Base-by-base conservation (phyloP, 2,113 vertebrate genomes). In the Callorhinus ursinus region DNA sequence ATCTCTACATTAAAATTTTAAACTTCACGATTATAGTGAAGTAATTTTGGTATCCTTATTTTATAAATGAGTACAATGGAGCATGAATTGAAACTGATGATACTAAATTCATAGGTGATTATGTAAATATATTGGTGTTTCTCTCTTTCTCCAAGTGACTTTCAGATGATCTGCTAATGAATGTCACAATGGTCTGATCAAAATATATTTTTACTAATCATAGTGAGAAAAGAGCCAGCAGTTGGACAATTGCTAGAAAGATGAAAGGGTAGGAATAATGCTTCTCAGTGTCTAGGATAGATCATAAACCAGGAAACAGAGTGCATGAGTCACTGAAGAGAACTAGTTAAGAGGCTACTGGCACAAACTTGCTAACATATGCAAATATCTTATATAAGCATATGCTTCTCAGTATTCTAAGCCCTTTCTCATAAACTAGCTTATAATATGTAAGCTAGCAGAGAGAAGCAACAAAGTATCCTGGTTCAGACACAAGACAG, bases 201-300 rank as follows among this genome's bases (percentile, higher is more conserved):
- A 79, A 86, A 51, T 94, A 26, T 92, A 26, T 51, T 94, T 92
- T 94, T 89, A 33, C 31, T 88, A 88, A 51, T 90, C 79, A 74
- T 22, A 94, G 21, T 69, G 76, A 94, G 74, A 61, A 88, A 94
- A 90, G 36, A 72, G n/a, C 42, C 42, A 81, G 22, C 26, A 84
- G 49, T 67, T 92, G 69, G 80, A 88, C 55, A 80, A 92, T 97
- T 81, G 76, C 49, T 83, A 96, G 74, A 89, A 87, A 96, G 65
- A 89, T 57, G 57, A 74, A 96, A 84, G 55, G 36, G 19, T 69
- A n/a, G 46, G 46, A 76, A 85, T 94, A 90, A 79, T 90, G 57
- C 42, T 82, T 87, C 39, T 79, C 4, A 11, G 4, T 67, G 22
- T 76, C 7, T 80, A 12, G 13, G 33, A 6, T 15, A 80, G 36